Evolutionary conservation across 2,888 invertebrate genomes (phyloP), one percentile per base, ranked within the genome.

Genomic region (Hirudinaria manillensis): DNA sequence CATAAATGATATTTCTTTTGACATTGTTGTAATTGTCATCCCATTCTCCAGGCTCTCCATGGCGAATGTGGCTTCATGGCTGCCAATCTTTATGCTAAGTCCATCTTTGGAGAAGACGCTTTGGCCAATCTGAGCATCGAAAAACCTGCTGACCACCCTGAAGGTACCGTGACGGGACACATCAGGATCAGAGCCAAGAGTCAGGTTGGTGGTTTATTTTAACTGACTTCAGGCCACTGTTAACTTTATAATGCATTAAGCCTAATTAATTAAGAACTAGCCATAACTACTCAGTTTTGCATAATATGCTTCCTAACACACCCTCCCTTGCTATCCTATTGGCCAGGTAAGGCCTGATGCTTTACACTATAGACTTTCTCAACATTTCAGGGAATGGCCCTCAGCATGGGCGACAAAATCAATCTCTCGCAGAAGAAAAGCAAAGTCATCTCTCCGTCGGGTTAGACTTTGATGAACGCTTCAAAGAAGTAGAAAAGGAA

Each of bases 41-140:
- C 45, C 45, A 38, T 38, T 45, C 16, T 56, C n/a, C 76, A 91
- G 90, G 94, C 95, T 0, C 87, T 98, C 75, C 92, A 93, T 0
- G 98, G 98, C 0, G 95, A 98, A 81, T 99, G 99, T 86, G 98
- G 98, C 7, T 99, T 99, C 87, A 94, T 99, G 93, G 98, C 98
- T 7, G 99, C 99, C 67, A 99, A 99, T 85, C 90, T 99, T 89
- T 99, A 99, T 88, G 98, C 98, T 67, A 92, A 94, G 82, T 94
- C 94, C 7, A 95, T 97, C 83, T 88, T 88, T 81, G 99, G 99
- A 19, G 99, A 99, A 87, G 97, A 99, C 87, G 99, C 98, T 3
- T 88, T 99, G 81, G 98, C 98, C 78, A 99, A 99, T 89, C 89
- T 99, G 81, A 97, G 96, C 86, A 94, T 99, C 82, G 99, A 99